Evolutionary conservation across 2,888 invertebrate genomes (phyloP).

Genomic region (Neria commutata): DNA sequence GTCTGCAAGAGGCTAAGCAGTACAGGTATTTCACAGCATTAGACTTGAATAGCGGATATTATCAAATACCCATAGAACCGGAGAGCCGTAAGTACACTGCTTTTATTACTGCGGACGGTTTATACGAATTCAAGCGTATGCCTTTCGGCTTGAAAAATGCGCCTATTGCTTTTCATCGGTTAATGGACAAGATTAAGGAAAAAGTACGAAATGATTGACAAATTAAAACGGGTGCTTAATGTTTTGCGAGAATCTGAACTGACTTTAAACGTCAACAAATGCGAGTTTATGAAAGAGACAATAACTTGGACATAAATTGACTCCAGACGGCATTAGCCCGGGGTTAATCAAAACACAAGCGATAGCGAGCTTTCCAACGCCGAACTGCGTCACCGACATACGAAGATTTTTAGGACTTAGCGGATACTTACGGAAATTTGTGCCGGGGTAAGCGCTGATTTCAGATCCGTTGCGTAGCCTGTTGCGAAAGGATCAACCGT

Average conservation of each 20-base stretch:
- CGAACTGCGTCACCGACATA: background rate
- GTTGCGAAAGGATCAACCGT: conserved; percentile 13
- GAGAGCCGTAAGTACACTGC: background rate
- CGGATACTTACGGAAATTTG: conserved; percentile 19
- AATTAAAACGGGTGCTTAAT: background rate
- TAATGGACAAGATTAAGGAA: background rate
- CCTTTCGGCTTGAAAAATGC: conserved; percentile 15
- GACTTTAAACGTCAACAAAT: background rate
- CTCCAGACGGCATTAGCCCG: background rate
- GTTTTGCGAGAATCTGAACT: background rate
- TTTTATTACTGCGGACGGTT: conserved; percentile 10
- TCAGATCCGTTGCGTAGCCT: conserved; percentile 18
- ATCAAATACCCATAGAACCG: conserved; percentile 14
- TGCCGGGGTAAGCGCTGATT: conserved; percentile 18
- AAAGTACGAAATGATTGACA: background rate
- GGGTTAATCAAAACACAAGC: background rate
- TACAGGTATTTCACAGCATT: conserved; percentile 21
- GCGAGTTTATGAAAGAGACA: background rate
- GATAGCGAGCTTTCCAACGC: background rate
- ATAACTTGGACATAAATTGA: background rate
- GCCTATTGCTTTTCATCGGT: background rate
- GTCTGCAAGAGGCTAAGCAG: conserved; percentile 17
- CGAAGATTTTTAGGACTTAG: conserved; percentile 26
- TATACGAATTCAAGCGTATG: conserved; percentile 23
- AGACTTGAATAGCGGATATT: conserved; percentile 24